Evolutionary conservation across 2,797 vertebrate species (phyloP).

Genomic region (Alca torda): DNA sequence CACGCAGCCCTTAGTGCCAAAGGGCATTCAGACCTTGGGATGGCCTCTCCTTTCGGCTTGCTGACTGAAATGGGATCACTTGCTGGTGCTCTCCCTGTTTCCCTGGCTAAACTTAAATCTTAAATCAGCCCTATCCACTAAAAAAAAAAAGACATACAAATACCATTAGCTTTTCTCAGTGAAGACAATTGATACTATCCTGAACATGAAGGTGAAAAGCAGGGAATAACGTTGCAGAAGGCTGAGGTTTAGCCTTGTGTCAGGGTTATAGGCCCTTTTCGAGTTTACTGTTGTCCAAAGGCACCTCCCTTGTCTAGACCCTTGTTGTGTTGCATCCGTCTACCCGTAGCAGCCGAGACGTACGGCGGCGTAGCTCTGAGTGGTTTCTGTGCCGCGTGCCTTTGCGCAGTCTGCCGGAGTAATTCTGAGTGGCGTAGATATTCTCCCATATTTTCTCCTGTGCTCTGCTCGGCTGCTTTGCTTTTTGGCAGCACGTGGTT

Average conservation of each 20-base stretch:
- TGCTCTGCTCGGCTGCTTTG: background rate
- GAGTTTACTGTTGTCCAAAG: background rate
- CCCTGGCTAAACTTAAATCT: background rate
- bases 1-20: background rate
- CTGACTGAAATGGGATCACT: conserved; percentile 11
- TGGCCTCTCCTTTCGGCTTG: background rate
- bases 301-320: background rate
- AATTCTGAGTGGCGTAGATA: background rate
- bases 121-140: background rate
- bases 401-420: background rate
- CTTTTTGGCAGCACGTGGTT: background rate
- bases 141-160: background rate
- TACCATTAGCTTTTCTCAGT: background rate
- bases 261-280: background rate
- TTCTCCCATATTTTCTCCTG: background rate
- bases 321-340: background rate
- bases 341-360: background rate
- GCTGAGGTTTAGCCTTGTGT: background rate
- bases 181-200: background rate
- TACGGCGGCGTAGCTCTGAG: background rate
- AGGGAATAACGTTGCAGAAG: background rate
- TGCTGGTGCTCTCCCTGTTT: conserved; percentile 11
- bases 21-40: background rate
- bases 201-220: background rate
- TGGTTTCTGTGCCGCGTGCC: background rate